Evolutionary conservation across 2,888 invertebrate species (phyloP), one percentile per base, ranked within the genome.

Genomic region (Endotricha flammealis): DNA sequence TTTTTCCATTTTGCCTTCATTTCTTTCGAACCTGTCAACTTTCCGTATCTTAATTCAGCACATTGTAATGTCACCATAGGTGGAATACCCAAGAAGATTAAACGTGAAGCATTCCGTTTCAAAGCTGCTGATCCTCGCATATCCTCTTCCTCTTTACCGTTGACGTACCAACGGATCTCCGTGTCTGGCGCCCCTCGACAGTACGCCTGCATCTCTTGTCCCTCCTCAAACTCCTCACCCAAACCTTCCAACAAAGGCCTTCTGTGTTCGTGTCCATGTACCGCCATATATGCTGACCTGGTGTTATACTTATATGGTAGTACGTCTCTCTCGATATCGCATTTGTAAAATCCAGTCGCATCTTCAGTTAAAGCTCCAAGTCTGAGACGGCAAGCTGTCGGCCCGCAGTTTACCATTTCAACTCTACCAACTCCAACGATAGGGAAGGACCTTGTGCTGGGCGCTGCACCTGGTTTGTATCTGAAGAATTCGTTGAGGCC

Each of bases 1-100:
- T 62, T 64, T 22, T 53, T 67, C 82, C 81, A 83, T 1, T 51
- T 50, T 0, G 74, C 81, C 37, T 61, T 72, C 12, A 55, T 54
- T 44, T 71, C 64, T 23, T 67, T 74, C 0, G 86, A 83, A 1
- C 78, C 77, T 5, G 64, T 64, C 9, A 75, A 40, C 62, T 83
- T 88, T 1, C 88, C 89, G 23, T 82, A 77, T 6, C 81, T 79
- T 54, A 53, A 86, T 62, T 65, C 88, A 27, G 77, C 89, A 71
- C 78, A 90, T 50, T 62, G 89, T 55, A 69, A 78, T 44, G 74
- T 87, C 32, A 90, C 63, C 58, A 79, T 76, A 44, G 88, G 77
- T 47, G 88, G 65, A 53, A 76, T 33, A 53, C 86, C 89, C 50
- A 82, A 44, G 70, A 80, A 78, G 4, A 72, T 45, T 0, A 64